Base-by-base conservation (phyloP, 1,140 invertebrate species). In the Drosophila ambigua region DNA sequence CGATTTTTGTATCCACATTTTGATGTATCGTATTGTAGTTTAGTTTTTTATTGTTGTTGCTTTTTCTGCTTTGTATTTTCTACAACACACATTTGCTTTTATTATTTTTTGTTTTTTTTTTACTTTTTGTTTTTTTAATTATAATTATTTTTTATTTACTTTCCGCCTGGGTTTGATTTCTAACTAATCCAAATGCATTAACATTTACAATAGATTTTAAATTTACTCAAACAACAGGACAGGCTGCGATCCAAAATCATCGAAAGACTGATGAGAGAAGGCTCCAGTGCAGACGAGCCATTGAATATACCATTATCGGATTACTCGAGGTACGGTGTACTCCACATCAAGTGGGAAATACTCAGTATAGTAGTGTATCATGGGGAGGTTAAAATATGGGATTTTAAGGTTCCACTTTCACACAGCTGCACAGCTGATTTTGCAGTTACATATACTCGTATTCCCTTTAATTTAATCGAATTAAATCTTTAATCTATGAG, bases 221-320 rank as follows among this genome's bases (percentile, higher is more conserved):
- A 88, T 88, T 89, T 88, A 89, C 84, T 89, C 71, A 83, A 88
- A 72, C 83, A 90, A 81, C 83, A 96, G 95, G 96, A 97, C 91
- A 94, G 93, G 89, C 92, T 97, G 23, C 93, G 96, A 60, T 94
- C 94, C 54, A 97, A 97, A 93, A 97, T 97, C 74, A 94, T 97
- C 24, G 94, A 94, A 67, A 94, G 96, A 90, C 92, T 97, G 66
- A 92, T 95, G 54, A 95, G 97, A 92, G 95, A 96, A 92, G 96
- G 97, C 2, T 97, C 96, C 1, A 97, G 95, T 91, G 96, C 96
- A 9, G 96, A 97, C 80, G 96, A 97, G 89, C 97, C 97, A 20
- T 95, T 95, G 0, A 97, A 97, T 91, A 96, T 98, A 64, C 94
- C 95, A 54, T 91, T 98, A 9, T 97, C 96, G 35, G 96, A 97